Base-by-base conservation (phyloP, 2,797 vertebrate genomes). In the Avahi laniger region DNA sequence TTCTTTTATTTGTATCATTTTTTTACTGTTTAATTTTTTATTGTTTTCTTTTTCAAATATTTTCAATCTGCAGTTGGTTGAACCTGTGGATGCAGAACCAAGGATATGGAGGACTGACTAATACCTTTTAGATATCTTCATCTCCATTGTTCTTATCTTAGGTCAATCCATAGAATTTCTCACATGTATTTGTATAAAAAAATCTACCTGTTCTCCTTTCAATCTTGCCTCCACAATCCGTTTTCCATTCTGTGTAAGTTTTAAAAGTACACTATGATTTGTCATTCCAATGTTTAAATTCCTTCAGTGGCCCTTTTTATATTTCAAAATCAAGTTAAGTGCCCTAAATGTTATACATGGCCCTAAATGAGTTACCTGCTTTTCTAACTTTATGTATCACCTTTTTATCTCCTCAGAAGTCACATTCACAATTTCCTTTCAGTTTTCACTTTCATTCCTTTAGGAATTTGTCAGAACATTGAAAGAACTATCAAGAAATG, bases 241-340 rank as follows among this genome's bases (percentile, higher is more conserved):
- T 72, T 95, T 94, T 76, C 26, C 6, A n/a, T 76, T 41, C 79
- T 94, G 24, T n/a, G 43, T 69, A 70, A 30, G 26, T 96, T 91
- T 50, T 76, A 83, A 85, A 88, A 89, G 30, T 67, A 73, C 12
- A 52, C 9, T 63, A 65, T 79, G 50, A 72, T 91, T 24, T 78
- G n/a, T 88, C 41, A 65, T 17, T 78, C 10, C 17, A 61, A 1
- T 69, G 5, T 33, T 93, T 76, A 87, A 59, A 79, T 87, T 95
- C 38, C 50, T 46, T 79, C 18, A 78, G 22, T 63, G 76, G 20
- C n/a, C 75, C 38, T 85, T 59, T 30, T 35, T 89, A 69, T 7
- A 46, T 83, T 70, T 96, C 35, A 92, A 63, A 87, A 75, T 82
- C 87, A 96, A 61, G 61, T 61, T 54, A 73, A 35, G 41, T 87